These are phyloP conservation scores for Lepus americanus DNA, from an alignment of 2,113 vertebrate species.

Conservation along the genomic window DNA sequence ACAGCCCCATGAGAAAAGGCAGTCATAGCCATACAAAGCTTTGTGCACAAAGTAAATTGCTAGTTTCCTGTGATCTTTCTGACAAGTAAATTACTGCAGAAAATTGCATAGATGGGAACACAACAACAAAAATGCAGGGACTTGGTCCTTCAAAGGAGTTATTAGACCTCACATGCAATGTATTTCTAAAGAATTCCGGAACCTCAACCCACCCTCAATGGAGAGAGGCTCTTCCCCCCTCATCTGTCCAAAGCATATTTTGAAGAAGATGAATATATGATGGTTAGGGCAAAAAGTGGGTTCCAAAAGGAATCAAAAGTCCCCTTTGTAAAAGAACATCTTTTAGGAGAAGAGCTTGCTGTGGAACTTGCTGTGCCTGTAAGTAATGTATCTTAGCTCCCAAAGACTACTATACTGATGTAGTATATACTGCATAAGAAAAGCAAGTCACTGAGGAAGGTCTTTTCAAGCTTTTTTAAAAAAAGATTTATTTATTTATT, in stretches of 20 bases:
- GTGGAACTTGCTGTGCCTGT: background rate
- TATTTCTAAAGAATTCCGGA: slow-evolving; percentile 71
- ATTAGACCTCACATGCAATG: slow-evolving; percentile 67
- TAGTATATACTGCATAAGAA: background rate
- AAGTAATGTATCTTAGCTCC: background rate
- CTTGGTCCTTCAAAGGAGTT: slow-evolving; percentile 77
- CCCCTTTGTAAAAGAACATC: background rate
- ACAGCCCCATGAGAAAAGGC: slow-evolving; percentile 76
- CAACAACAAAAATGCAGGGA: slow-evolving; percentile 81
- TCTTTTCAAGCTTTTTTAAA: background rate
- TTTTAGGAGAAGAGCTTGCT: background rate
- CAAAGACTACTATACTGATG: background rate
- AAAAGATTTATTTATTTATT: too few species aligned
- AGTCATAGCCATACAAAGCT: slow-evolving; percentile 75
- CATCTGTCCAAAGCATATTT: background rate
- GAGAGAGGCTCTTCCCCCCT: background rate
- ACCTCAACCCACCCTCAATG: background rate
- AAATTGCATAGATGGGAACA: slow-evolving; percentile 82
- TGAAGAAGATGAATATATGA: slow-evolving; percentile 15
- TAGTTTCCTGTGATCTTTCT: slow-evolving; percentile 84
- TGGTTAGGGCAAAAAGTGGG: background rate
- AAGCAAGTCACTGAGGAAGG: background rate
- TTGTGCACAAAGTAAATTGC: slow-evolving; percentile 82
- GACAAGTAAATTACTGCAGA: slow-evolving; percentile 86
- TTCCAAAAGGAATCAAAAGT: slow-evolving; percentile 39